These are phyloP conservation scores for Cotesia glomerata DNA, from an alignment of 1,140 invertebrate species.

Conservation along the genomic window DNA sequence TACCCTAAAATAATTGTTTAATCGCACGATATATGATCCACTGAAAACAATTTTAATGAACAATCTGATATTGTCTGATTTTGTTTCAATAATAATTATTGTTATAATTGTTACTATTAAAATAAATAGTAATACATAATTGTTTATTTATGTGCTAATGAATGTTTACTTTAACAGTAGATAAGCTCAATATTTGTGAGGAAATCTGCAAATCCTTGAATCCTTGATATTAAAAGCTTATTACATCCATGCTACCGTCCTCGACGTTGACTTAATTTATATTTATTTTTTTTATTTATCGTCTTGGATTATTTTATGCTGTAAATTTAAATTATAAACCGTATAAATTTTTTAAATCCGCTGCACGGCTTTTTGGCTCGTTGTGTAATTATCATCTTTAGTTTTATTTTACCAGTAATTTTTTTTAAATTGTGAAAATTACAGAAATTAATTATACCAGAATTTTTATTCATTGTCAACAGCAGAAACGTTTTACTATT, in stretches of 20 bases:
- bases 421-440: too few species aligned
- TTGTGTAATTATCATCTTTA: not conserved
- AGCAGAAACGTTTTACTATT: too few species aligned
- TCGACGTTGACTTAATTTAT: not conserved
- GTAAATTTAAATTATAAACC: too few species aligned
- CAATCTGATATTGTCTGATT: not conserved
- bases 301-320: not conserved
- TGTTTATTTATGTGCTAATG: not conserved
- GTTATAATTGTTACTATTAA: too few species aligned
- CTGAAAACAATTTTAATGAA: too few species aligned
- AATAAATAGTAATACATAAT: not conserved
- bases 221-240: not conserved
- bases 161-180: constrained; percentile 1
- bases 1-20: too few species aligned
- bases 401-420: not conserved
- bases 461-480: too few species aligned
- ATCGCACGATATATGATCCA: too few species aligned
- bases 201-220: not conserved
- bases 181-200: not conserved
- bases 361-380: constrained; percentile 25
- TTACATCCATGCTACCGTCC: constrained; percentile 3
- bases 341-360: not conserved
- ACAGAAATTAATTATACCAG: too few species aligned
- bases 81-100: not conserved
- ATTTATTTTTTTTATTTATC: not conserved